Conservation (phyloP, 2,113 vertebrate genomes). For the Periophthalmus modestus region DNA sequence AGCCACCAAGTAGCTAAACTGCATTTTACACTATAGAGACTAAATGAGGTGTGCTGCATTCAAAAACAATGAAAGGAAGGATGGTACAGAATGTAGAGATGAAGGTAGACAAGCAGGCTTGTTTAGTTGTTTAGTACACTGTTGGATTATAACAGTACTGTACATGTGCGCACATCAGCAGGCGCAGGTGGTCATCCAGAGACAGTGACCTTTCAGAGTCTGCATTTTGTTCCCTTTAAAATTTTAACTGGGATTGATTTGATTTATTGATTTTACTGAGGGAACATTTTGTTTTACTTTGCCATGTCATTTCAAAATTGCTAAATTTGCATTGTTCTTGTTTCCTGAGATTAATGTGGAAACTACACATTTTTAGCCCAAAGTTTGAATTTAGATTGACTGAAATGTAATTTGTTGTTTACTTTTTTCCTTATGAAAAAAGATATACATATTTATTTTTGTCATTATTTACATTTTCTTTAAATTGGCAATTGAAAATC, state of each 20-base stretch:
- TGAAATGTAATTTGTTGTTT: not conserved
- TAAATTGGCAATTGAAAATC: not conserved
- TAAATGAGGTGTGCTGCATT: not conserved
- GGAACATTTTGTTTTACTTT: not conserved
- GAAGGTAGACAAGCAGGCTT: conserved; percentile 67
- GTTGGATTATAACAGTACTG: conserved; percentile 55
- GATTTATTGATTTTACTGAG: not conserved
- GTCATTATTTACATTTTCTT: not conserved
- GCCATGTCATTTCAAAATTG: not conserved
- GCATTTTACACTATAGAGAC: not conserved
- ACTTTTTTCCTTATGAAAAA: not conserved
- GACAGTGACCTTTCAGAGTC: not conserved
- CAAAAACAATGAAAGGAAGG: not conserved
- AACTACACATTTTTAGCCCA: not conserved
- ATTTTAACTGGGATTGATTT: not conserved
- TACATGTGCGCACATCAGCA: conserved; percentile 13
- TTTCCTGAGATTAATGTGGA: not conserved
- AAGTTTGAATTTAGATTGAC: not conserved
- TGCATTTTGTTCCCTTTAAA: conserved; percentile 3
- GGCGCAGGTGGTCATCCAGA: not conserved
- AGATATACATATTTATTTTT: no score
- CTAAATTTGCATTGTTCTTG: not conserved
- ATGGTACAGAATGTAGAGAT: conserved; percentile 9
- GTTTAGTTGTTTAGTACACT: conserved; percentile 50
- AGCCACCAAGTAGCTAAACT: conserved; percentile 7